Conservation (phyloP, 1,140 invertebrate species). For the Drosophila pruinosa region DNA sequence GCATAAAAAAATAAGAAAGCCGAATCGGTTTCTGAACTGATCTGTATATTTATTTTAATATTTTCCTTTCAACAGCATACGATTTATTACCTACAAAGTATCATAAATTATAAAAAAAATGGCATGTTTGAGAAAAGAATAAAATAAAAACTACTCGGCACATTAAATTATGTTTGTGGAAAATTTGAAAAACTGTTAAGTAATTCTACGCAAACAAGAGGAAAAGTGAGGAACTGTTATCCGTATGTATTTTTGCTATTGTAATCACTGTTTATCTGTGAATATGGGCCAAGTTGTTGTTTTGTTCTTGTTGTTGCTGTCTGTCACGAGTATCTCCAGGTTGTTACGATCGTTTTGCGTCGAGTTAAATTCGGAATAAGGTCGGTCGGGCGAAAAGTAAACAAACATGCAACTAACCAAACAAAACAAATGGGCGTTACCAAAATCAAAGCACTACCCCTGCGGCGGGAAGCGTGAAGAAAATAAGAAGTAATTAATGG, state of each 20-base stretch:
- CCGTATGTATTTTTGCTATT: background rate
- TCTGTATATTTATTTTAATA: background rate
- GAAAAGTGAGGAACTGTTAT: slow-evolving; percentile 1
- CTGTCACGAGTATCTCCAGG: background rate
- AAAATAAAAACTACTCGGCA: background rate
- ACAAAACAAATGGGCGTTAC: slow-evolving; percentile 76
- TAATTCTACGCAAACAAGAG: slow-evolving; percentile 6
- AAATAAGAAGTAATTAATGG: slow-evolving; percentile 58
- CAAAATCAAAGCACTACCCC: slow-evolving; percentile 40
- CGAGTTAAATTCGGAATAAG: slow-evolving; percentile 19
- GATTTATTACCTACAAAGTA: background rate
- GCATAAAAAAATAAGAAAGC: background rate
- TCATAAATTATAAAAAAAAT: background rate
- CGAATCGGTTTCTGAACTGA: background rate
- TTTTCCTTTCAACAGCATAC: background rate
- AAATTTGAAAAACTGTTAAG: background rate
- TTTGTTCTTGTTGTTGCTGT: slow-evolving; percentile 14
- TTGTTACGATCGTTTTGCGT: slow-evolving; percentile 30
- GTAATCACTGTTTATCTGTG: slow-evolving; percentile 29
- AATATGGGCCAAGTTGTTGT: slow-evolving; percentile 41
- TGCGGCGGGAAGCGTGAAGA: slow-evolving; percentile 18
- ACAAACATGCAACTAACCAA: slow-evolving; percentile 72
- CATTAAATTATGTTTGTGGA: slow-evolving; percentile 1
- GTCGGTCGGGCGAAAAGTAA: slow-evolving; percentile 57
- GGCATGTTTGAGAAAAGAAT: background rate